A percentile compares a stretch with the other conserved stretches of the same genome.
Evolutionary conservation across 2,888 invertebrate genomes (phyloP).

Genomic region (Heterodera filipjevi): DNA sequence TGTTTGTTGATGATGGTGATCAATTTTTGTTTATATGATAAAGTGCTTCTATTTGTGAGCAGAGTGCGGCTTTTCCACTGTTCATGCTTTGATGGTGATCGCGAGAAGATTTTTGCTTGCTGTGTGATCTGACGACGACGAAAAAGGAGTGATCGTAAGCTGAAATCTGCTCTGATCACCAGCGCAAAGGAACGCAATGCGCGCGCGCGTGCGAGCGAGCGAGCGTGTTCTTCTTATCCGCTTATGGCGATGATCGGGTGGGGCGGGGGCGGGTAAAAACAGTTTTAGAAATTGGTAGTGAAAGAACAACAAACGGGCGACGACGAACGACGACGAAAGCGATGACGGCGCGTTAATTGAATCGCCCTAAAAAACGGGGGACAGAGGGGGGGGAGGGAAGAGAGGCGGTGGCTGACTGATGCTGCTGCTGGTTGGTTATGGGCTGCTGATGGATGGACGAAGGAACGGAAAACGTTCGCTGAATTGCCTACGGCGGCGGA

Average conservation of each 20-base stretch:
- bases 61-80: no score
- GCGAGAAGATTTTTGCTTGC: no score
- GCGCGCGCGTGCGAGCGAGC: no score
- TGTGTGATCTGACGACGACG: no score
- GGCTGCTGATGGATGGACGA: background rate
- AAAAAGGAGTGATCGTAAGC: no score
- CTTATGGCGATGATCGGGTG: no score
- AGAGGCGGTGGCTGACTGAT: background rate
- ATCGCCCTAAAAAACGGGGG: background rate
- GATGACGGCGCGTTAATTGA: background rate
- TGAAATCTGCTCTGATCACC: no score
- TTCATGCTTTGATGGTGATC: no score
- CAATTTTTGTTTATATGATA: background rate
- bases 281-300: background rate
- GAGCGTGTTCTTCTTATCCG: no score
- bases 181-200: no score
- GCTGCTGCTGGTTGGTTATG: background rate
- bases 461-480: conserved; percentile 1
- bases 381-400: background rate
- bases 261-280: no score
- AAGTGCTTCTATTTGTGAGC: no score
- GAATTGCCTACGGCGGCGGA: conserved; percentile 3
- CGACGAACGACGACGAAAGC: background rate
- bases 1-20: background rate
- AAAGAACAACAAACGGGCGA: background rate